A percentile compares a stretch with the other conserved stretches of the same genome.
Evolutionary conservation across 2,888 invertebrate species (phyloP).

Genomic region (Periphyllus acericola): DNA sequence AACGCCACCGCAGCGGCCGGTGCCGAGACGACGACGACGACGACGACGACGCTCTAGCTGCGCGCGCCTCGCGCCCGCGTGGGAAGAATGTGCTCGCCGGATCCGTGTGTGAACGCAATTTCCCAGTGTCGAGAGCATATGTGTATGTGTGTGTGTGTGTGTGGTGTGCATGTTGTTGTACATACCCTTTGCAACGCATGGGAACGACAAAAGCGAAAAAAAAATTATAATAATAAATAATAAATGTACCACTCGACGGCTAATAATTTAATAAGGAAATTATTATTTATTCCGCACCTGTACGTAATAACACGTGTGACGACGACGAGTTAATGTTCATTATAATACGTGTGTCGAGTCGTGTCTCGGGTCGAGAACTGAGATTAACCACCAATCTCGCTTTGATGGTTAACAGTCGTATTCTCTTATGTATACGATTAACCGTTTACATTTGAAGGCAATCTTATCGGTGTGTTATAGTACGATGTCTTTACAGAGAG

Average conservation of each 20-base stretch:
- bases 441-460: too few species aligned
- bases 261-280: not conserved
- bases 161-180: slow-evolving; percentile 20
- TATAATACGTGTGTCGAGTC: too few species aligned
- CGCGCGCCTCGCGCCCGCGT: slow-evolving; percentile 7
- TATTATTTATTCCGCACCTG: not conserved
- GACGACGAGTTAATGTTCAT: not conserved
- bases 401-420: too few species aligned
- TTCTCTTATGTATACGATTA: too few species aligned
- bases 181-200: slow-evolving; percentile 1
- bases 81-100: slow-evolving; percentile 42
- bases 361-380: too few species aligned
- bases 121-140: not conserved
- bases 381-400: too few species aligned
- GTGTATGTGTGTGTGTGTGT: not conserved
- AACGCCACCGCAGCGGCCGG: not conserved
- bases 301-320: not conserved
- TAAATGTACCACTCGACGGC: not conserved
- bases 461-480: too few species aligned
- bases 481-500: too few species aligned
- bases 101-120: slow-evolving; percentile 33
- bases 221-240: not conserved
- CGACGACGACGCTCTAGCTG: not conserved
- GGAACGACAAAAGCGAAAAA: not conserved
- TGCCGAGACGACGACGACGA: not conserved